A percentile compares a stretch with the other conserved stretches of the same genome.
Evolutionary conservation across 1,140 invertebrate species (phyloP).

Genomic region (Penaeus vannamei): DNA sequence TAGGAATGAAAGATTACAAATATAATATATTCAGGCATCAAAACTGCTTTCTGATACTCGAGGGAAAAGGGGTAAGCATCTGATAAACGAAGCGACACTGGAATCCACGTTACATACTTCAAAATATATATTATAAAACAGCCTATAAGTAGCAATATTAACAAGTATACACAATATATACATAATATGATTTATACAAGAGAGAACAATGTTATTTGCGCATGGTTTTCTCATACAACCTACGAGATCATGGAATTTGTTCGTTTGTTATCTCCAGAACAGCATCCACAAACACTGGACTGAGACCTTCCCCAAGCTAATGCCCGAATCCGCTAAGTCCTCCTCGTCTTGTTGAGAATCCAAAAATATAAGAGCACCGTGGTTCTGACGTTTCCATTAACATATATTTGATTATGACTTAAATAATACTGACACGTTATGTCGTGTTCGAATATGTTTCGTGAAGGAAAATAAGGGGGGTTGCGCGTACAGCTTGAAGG

Average conservation of each 20-base stretch:
- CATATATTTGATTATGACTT: conserved; percentile 59
- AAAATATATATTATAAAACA: conserved; percentile 59
- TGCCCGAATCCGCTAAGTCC: conserved; percentile 33
- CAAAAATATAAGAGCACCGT: conserved; percentile 54
- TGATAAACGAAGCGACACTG: conserved; percentile 48
- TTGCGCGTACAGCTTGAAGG: too few relatives aligned
- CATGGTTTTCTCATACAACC: conserved; percentile 51
- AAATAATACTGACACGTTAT: conserved; percentile 59
- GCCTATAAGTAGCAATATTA: conserved; percentile 58
- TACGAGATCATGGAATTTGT: conserved; percentile 51
- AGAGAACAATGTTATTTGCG: conserved; percentile 35
- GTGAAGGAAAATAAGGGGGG: conserved; percentile 35
- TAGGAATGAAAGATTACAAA: too few relatives aligned
- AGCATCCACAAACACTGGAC: conserved; percentile 21
- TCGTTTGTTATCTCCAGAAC: conserved; percentile 31
- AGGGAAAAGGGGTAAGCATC: conserved; percentile 18
- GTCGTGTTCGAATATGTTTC: not conserved
- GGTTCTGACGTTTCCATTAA: conserved; percentile 48
- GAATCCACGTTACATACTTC: conserved; percentile 37
- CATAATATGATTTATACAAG: conserved; percentile 58
- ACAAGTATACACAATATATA: conserved; percentile 62
- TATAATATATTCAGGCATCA: too few relatives aligned
- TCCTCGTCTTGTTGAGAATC: conserved; percentile 41
- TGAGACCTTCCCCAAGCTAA: conserved; percentile 34
- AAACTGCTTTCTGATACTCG: too few relatives aligned